Evolutionary conservation across 2,797 vertebrate genomes (phyloP), one percentile per base, ranked within the genome.

Genomic region (Sternotherus odoratus): DNA sequence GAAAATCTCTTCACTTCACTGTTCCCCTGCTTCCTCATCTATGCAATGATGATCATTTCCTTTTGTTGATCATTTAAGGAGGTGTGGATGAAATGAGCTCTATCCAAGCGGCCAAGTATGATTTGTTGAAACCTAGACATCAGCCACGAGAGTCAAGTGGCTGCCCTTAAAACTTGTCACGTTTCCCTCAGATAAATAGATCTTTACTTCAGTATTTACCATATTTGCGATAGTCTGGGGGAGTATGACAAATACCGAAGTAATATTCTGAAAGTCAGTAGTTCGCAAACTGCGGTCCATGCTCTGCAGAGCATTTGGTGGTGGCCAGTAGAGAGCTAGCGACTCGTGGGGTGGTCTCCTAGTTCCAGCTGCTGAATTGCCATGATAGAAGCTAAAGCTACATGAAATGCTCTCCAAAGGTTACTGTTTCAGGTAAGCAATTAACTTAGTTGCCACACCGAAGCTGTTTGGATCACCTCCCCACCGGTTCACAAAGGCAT

Each of bases 321-420:
- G 0, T 12, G 21, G 63, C 50, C 1, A 0, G 8, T 11, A n/a
- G 1, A 85, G 51, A 51, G 12, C 9, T 21, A 46, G 4, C 39
- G 69, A 28, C 51, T 77, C n/a, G 49, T 49, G 19, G 30, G 33
- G 5, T 8, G 8, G 1, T 5, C 0, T 81, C 54, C 57, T 15
- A 17, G 50, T 80, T 54, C 79, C 26, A 46, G 50, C 28, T 33
- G 7, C 57, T 60, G 46, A 81, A 43, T 43, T 43, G 12, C 60
- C 79, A 36, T 33, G 23, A 8, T 28, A 16, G 12, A 15, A 39
- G 21, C 8, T 26, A 28, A 28, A 54, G 16, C 21, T 39, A 10
- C 21, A 16, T 39, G n/a, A 26, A 54, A 54, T 24, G 9, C 24
- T 39, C 33, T 26, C 4, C 50, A 24, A 24, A 23, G 5, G 12